A percentile compares a stretch with the other conserved stretches of the same genome.
Evolutionary conservation across 2,888 invertebrate genomes (phyloP).

Genomic region (Lithophane ornitopus): DNA sequence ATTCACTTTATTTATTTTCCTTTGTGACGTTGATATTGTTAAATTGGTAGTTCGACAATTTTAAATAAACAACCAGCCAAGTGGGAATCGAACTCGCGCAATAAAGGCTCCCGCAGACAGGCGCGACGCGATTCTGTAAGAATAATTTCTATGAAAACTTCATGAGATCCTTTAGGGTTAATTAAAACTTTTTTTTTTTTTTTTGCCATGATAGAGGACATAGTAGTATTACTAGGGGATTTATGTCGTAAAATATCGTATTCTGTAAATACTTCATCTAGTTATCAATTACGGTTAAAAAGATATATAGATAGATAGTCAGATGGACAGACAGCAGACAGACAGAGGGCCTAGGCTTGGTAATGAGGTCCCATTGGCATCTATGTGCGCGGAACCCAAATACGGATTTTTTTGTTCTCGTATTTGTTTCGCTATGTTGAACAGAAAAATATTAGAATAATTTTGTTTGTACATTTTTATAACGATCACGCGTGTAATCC

Average conservation of each 20-base stretch:
- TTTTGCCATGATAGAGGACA: not conserved
- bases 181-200: not conserved
- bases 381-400: not conserved
- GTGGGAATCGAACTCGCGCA: no score
- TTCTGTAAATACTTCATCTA: not conserved
- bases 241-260: not conserved
- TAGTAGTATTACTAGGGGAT: not conserved
- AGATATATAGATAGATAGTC: no score
- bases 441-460: not conserved
- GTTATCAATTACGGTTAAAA: not conserved
- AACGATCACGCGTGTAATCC: slow-evolving; percentile 25
- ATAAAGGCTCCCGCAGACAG: not conserved
- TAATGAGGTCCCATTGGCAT: not conserved
- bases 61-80: not conserved
- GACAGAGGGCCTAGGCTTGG: not conserved
- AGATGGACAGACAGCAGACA: not conserved
- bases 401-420: not conserved
- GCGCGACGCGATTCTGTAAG: no score
- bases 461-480: not conserved
- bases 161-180: not conserved
- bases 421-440: not conserved
- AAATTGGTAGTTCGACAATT: not conserved
- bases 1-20: not conserved
- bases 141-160: no score
- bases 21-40: not conserved